A percentile compares a stretch with the other conserved stretches of the same genome.
Conservation (phyloP, 2,797 vertebrate genomes). For the Phataginus tricuspis region DNA sequence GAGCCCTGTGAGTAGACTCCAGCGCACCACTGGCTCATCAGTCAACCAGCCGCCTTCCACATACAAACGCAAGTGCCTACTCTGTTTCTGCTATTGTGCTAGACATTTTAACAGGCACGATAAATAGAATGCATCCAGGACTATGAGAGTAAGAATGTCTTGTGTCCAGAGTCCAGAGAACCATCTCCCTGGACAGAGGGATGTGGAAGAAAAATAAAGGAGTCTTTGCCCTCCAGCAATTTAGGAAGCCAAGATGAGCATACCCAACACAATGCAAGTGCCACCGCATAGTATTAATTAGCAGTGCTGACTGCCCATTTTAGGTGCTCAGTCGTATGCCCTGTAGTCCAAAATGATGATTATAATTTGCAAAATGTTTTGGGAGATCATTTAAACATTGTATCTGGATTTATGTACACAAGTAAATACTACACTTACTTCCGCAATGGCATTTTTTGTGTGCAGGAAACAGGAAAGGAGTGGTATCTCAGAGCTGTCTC, state of each 20-base stretch:
- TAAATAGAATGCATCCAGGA: not conserved
- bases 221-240: not conserved
- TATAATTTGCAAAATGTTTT: not conserved
- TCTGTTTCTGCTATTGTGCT: not conserved
- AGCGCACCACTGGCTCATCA: not conserved
- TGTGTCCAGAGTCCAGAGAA: not conserved
- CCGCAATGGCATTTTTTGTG: not conserved
- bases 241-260: not conserved
- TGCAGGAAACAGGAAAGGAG: not conserved
- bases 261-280: not conserved
- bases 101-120: not conserved
- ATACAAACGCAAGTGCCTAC: not conserved
- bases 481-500: not conserved
- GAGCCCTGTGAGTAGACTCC: not conserved
- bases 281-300: not conserved
- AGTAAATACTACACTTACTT: not conserved
- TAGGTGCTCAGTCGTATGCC: not conserved
- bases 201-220: not conserved
- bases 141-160: not conserved
- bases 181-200: not conserved
- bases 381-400: not conserved
- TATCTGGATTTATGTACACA: not conserved
- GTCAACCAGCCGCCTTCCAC: not conserved
- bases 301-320: too few species aligned
- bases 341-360: not conserved